These are phyloP conservation scores for Mercenaria mercenaria DNA, from an alignment of 1,140 invertebrate species.

Conservation along the genomic window DNA sequence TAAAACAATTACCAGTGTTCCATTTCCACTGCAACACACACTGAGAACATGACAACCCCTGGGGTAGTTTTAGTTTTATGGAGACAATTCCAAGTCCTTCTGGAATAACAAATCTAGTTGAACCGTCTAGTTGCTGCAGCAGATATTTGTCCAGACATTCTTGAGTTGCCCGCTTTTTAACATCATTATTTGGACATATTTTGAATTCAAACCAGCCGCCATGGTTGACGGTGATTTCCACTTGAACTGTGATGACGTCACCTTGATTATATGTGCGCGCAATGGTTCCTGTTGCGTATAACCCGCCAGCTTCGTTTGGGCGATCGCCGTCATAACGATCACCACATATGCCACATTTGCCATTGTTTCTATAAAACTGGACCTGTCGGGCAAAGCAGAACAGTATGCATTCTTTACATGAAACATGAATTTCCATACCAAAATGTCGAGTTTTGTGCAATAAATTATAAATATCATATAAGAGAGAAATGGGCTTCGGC, in stretches of 20 bases:
- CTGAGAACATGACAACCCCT: constrained; percentile 93
- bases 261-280: constrained; percentile 79
- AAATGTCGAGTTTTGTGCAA: too few relatives aligned
- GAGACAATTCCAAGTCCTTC: constrained; percentile 38
- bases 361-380: constrained; percentile 75
- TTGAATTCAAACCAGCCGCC: constrained; percentile 95
- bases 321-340: constrained; percentile 84
- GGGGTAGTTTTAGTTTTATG: constrained; percentile 88
- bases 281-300: constrained; percentile 84
- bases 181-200: constrained; percentile 90
- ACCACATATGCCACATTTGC: constrained; percentile 77
- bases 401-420: too few relatives aligned
- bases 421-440: too few relatives aligned
- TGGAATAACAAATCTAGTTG: neutral
- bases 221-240: constrained; percentile 79
- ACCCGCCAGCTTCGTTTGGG: constrained; percentile 85
- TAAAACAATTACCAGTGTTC: constrained; percentile 85
- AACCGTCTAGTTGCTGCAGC: constrained; percentile 51
- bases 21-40: constrained; percentile 97
- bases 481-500: too few relatives aligned
- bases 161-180: constrained; percentile 68
- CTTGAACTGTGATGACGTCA: constrained; percentile 68
- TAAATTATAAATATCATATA: too few relatives aligned
- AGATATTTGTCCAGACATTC: constrained; percentile 69
- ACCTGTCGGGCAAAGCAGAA: constrained; percentile 77